Evolutionary conservation across 37 sponge, comb jelly and placozoan genomes (phyloP).

Genomic region (Ephydatia muelleri): DNA sequence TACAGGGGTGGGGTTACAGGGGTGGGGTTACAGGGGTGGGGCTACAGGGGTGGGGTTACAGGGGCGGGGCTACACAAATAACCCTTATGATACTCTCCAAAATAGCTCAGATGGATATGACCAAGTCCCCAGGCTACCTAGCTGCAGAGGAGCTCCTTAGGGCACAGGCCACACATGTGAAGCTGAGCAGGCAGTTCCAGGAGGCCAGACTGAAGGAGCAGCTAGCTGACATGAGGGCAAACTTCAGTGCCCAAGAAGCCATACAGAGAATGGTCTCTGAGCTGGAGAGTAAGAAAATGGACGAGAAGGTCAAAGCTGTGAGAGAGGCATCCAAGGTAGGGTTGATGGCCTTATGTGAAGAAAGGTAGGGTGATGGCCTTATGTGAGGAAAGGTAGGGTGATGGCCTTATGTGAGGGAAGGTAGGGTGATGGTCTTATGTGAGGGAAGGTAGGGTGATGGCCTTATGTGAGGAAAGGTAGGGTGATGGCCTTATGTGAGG

Average conservation of each 20-base stretch:
- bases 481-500: no score
- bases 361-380: no score
- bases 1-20: neutral
- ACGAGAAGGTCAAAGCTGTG: neutral
- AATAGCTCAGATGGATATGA: slow-evolving; percentile 48
- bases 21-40: neutral
- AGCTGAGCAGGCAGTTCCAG: slow-evolving; percentile 64
- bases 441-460: no score
- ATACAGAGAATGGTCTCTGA: neutral
- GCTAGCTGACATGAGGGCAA: slow-evolving; percentile 11
- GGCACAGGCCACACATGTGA: slow-evolving; percentile 53
- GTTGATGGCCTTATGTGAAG: neutral
- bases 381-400: no score
- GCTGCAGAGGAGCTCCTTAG: slow-evolving; percentile 63
- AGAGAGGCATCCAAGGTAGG: neutral
- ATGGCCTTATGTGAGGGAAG: no score
- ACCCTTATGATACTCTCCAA: no score
- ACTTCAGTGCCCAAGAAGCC: neutral
- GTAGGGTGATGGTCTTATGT: no score
- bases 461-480: no score
- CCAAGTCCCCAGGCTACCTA: slow-evolving; percentile 30
- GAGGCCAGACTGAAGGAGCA: slow-evolving; percentile 40
- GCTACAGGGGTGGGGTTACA: neutral
- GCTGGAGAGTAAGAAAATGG: neutral
- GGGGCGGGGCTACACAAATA: neutral